A percentile compares a stretch with the other conserved stretches of the same genome.
phyloP scores from a whole-genome alignment of 2,888 invertebrate genomes.

The Apoda limacodes region DNA sequence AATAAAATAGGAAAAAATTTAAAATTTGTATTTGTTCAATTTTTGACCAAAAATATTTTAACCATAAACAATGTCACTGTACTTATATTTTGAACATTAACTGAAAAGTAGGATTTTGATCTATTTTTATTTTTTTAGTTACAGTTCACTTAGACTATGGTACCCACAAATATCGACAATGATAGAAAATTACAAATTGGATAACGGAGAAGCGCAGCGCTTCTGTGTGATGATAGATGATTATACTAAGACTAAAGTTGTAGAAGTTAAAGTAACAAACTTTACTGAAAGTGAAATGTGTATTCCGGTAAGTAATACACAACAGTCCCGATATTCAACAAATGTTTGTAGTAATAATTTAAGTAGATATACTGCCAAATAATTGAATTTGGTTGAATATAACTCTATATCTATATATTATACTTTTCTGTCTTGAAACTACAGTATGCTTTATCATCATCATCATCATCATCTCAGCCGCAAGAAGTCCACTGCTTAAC shows the following conservation, averaged over 20 bases:
- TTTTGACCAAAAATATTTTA: no score
- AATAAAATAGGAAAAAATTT: neutral
- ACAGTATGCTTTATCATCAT: no score
- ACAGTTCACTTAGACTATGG: constrained; percentile 36
- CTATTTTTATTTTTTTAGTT: constrained; percentile 24
- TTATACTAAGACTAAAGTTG: constrained; percentile 22
- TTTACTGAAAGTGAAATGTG: constrained; percentile 22
- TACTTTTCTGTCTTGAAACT: no score
- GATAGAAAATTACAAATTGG: constrained; percentile 30
- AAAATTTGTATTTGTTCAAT: neutral
- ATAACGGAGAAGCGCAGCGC: constrained; percentile 24
- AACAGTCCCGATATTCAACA: neutral
- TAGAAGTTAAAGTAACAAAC: constrained; percentile 10
- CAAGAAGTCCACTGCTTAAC: no score
- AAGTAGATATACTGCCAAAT: no score
- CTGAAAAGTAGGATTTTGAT: no score
- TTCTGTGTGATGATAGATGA: constrained; percentile 36
- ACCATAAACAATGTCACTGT: no score
- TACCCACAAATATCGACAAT: constrained; percentile 41
- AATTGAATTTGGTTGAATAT: no score
- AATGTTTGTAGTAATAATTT: neutral
- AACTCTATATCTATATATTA: no score
- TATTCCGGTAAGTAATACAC: constrained; percentile 33
- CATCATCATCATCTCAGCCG: no score
- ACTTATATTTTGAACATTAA: no score